Evolutionary conservation across 2,797 vertebrate species (phyloP), one percentile per base, ranked within the genome.

Genomic region (Triplophysa yarkandensis): DNA sequence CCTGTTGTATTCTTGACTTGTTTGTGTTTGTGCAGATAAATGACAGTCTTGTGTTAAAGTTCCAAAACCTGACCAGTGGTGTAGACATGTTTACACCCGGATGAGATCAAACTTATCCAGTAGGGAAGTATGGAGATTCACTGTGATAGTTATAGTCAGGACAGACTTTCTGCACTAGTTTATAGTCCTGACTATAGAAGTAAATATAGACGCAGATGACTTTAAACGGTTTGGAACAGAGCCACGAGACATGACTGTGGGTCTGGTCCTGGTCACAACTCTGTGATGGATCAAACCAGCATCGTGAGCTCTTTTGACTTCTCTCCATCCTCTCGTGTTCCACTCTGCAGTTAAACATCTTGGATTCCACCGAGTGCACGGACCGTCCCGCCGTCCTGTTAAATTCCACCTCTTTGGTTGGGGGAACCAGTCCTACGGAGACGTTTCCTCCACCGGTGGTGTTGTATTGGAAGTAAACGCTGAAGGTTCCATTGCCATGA

Each of bases 201-300:
- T 95, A 96, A 89, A 99, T 96, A 92, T 98, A 98, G 93, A 98
- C 98, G 89, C 97, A 99, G 93, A 99, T 99, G 90, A 99, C 97
- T 88, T 98, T 99, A 87, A 99, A 98, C 80, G 97, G 97, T 88
- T 99, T 99, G 87, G 97, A 97, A 88, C 97, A 99, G 82, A 98
- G 93, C 97, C 97, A 98, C 82, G 97, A 98, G 66, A 99, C 95
- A 0, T 98, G 96, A 86, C 96, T 98, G 90, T 98, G 96, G 74
- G 95, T 98, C 91, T 98, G 97, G 91, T 98, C 96, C 92, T 96
- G 95, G 19, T 95, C 94, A 87, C 97, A 98, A 84, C 94, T 98
- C 93, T 97, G 96, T 69, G 97, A 98, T 21, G 96, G 95, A 87
- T 98, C 95, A 81, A 96, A 96, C 89, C 95, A 95, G 86, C 97